Percentiles rank a stretch among this genome's conserved stretches.
Conservation (phyloP, 2,797 vertebrate species). For the Gallinago solitaria region DNA sequence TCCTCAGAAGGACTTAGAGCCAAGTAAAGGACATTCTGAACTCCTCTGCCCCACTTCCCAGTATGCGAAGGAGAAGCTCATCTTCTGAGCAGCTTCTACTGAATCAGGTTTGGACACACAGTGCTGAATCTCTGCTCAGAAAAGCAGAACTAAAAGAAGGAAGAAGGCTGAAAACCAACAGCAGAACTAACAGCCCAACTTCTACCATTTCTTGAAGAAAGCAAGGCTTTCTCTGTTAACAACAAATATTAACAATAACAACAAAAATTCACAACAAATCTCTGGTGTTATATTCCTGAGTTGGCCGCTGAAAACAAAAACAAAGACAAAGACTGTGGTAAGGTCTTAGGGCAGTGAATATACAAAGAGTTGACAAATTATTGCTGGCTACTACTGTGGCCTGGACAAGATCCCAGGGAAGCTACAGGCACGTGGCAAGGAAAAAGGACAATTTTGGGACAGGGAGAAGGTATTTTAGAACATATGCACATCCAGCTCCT, state of each 20-base stretch:
- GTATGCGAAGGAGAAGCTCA: neutral
- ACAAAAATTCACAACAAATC: neutral
- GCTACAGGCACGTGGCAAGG: no score
- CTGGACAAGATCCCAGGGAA: neutral
- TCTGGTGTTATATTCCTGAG: neutral
- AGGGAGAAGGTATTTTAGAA: neutral
- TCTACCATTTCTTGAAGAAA: neutral
- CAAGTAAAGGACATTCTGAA: neutral
- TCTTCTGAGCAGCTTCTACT: neutral
- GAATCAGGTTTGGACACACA: neutral
- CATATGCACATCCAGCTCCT: neutral
- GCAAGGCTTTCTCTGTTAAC: neutral
- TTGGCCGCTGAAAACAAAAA: neutral
- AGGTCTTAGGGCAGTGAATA: neutral
- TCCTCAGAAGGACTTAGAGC: neutral
- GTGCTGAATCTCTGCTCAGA: neutral
- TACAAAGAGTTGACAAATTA: neutral
- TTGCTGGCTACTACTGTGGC: neutral
- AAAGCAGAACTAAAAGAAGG: neutral
- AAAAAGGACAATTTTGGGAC: neutral
- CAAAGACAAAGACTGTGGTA: no score
- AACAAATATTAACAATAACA: no score
- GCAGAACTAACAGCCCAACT: neutral
- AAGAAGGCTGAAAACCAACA: neutral
- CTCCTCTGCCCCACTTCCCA: neutral